A percentile compares a stretch with the other conserved stretches of the same genome.
phyloP scores from a whole-genome alignment of 2,888 invertebrate species.

The Tuta absoluta region DNA sequence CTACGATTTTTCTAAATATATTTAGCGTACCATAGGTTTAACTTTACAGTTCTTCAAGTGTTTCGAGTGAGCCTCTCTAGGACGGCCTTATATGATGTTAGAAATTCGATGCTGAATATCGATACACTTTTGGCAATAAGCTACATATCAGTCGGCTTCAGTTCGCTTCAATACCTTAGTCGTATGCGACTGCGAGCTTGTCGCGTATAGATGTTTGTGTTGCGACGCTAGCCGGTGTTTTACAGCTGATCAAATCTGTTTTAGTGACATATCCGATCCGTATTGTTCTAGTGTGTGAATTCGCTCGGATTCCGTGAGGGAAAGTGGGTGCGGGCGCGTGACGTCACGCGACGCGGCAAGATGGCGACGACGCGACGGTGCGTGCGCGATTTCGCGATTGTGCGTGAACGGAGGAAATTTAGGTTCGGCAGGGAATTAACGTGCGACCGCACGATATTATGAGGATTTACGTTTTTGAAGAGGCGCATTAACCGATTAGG shows the following conservation, averaged over 20 bases:
- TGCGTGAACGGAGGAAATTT: constrained; percentile 72
- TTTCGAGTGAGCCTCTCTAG: constrained; percentile 54
- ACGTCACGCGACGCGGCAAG: constrained; percentile 23
- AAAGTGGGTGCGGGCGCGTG: constrained; percentile 31
- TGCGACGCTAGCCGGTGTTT: constrained; percentile 5
- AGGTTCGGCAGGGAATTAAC: constrained; percentile 75
- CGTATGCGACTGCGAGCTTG: constrained; percentile 19
- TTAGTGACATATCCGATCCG: constrained; percentile 49
- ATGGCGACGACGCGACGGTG: constrained; percentile 32
- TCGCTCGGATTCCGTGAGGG: constrained; percentile 51
- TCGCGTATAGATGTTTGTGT: constrained; percentile 15
- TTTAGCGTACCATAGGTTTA: constrained; percentile 68
- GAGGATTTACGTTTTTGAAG: constrained; percentile 64
- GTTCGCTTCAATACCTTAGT: constrained; percentile 29
- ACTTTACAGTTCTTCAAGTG: constrained; percentile 57
- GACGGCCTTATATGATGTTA: constrained; percentile 44
- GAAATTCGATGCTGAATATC: constrained; percentile 38
- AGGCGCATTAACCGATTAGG: constrained; percentile 71
- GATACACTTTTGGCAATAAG: constrained; percentile 31
- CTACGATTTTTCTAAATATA: constrained; percentile 64
- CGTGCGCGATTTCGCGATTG: constrained; percentile 50
- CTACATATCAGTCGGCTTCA: constrained; percentile 44
- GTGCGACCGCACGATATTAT: constrained; percentile 49
- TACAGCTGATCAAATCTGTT: constrained; percentile 42
- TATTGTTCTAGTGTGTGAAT: constrained; percentile 50